These are phyloP conservation scores for Cetonia aurata DNA, from an alignment of 2,888 invertebrate genomes.

Conservation along the genomic window DNA sequence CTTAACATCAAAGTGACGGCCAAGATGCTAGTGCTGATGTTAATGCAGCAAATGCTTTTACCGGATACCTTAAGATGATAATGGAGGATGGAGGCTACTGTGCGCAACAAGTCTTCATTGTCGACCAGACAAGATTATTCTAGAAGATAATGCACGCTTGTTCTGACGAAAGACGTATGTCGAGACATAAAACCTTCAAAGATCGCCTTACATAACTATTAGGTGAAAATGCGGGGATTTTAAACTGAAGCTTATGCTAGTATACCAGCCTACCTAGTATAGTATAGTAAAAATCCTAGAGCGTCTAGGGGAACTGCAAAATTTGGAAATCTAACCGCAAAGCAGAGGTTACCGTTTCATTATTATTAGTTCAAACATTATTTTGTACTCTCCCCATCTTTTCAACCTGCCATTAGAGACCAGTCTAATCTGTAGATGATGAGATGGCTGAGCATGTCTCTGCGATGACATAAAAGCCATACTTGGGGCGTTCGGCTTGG, in stretches of 20 bases:
- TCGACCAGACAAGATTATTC: not conserved
- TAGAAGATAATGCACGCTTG: not conserved
- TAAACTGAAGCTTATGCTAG: not conserved
- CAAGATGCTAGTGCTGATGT: not conserved
- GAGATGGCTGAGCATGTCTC: too few relatives aligned
- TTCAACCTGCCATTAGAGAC: too few relatives aligned
- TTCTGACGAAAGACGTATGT: not conserved
- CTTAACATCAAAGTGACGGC: conserved; percentile 12
- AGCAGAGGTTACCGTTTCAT: not conserved
- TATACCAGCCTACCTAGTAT: too few relatives aligned
- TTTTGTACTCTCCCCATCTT: too few relatives aligned
- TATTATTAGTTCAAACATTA: too few relatives aligned
- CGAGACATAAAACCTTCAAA: not conserved
- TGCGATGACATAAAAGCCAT: too few relatives aligned
- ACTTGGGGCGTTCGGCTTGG: too few relatives aligned
- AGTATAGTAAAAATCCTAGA: not conserved
- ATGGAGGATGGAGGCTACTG: conserved; percentile 7
- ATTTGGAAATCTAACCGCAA: not conserved
- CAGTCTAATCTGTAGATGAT: too few relatives aligned
- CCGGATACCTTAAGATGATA: not conserved
- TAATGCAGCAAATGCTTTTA: conserved; percentile 6
- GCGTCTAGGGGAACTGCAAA: not conserved
- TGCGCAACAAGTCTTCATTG: not conserved
- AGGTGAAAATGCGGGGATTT: not conserved
- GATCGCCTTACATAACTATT: too few relatives aligned